Evolutionary conservation across 1,140 invertebrate genomes (phyloP), one percentile per base, ranked within the genome.

Genomic region (Drosophila novamexicana): DNA sequence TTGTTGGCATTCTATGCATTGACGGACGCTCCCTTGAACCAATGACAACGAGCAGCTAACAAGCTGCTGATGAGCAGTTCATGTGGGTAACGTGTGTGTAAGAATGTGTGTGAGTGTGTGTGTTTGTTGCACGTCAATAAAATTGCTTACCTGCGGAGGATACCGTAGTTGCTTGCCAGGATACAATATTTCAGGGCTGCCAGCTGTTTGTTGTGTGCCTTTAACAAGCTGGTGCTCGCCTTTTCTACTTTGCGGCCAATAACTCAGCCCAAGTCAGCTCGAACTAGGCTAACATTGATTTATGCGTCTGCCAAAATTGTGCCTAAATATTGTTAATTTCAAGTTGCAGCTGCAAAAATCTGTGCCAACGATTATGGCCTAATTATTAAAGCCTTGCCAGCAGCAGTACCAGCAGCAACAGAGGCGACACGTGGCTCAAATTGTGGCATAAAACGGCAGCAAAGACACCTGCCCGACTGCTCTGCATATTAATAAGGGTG

Each of bases 401-500:
- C 50, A 56, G 40, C 61, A 75, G 54, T n/a, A 49, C 45, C 36
- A 34, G 36, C 45, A 65, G 22, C 53, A 58, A 32, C 22, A 44
- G 9, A 6, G 34, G n/a, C 47, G 61, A 37, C 74, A 79, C 75
- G 72, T 70, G 68, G 65, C 57, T 67, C 69, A 89, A 83, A 79
- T 88, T 83, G 83, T 88, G 79, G 76, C 84, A 88, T 83, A 75
- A 88, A 88, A 89, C 73, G 83, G 79, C 67, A 80, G 80, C 84
- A 88, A 68, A 89, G 83, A 83, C 83, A 88, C 83, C 83, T 89
- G 83, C 50, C 57, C 64, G 65, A 68, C 69, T 77, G 83, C 63
- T 82, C 66, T 80, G 84, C 73, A 88, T 88, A 88, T 88, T 88
- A 88, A 88, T 89, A 89, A 83, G 84, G 64, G 36, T 50, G 64